Evolutionary conservation across 2,113 vertebrate genomes (phyloP), one percentile per base, ranked within the genome.

Genomic region (Heterotilapia buettikoferi): DNA sequence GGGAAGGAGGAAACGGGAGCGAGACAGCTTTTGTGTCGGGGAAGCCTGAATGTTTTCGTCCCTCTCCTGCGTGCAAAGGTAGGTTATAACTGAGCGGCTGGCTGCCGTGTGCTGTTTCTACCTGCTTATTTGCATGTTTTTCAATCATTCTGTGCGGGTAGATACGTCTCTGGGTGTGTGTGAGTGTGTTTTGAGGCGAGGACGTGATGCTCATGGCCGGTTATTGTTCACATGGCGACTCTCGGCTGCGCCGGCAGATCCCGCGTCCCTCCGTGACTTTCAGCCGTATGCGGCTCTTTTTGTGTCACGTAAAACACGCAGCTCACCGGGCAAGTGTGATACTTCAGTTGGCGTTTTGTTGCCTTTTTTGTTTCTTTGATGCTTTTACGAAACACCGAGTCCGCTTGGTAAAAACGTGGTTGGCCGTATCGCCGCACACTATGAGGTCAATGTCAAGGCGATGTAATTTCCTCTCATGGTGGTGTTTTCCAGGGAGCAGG

Each of bases 221-320:
- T 92, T 91, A 95, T 96, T 96, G 95, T 96, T 95, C 96, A 95
- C 95, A 95, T 94, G 95, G 93, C 91, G 92, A 93, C 91, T 89
- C 89, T 57, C 59, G n/a, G 86, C 90, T 40, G 50, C 29, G 83
- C 90, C 94, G 90, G 90, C 80, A 83, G 57, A 80, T 82, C 80
- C 87, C 88, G 88, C 45, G 80, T 29, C 90, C 52, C 61, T 52
- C 86, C 88, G 86, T 94, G 94, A 94, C 93, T 95, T 94, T 92
- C 80, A 91, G 54, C 59, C 87, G 83, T 82, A 88, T 86, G 33
- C 61, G 59, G 86, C 84, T 43, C 14, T 82, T 89, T 82, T 82
- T 61, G 57, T 83, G 78, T 84, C 80, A 33, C 78, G 80, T 78
- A 57, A 61, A 87, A 57, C 83, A 36, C 81, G 24, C 10, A 10